Evolutionary conservation across 2,113 vertebrate species (phyloP), one percentile per base, ranked within the genome.

Genomic region (Alligator mississippiensis): DNA sequence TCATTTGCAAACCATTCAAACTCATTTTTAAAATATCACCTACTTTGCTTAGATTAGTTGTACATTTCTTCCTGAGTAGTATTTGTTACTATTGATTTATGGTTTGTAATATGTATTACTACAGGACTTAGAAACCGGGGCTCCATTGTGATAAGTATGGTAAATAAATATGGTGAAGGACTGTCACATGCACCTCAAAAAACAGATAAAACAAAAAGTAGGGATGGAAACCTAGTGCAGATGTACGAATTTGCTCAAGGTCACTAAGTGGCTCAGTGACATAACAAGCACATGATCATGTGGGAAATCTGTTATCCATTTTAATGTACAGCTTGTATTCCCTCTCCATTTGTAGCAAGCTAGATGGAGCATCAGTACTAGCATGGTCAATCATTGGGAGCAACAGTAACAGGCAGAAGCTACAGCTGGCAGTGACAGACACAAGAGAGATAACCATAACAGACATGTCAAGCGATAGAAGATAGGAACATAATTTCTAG

Each of bases 211-310:
- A 10, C 34, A 70, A 4, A 8, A 62, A 27, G 80, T 62, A 19
- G 47, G 4, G 15, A 62, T 81, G 70, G 85, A 83, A 11, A 68
- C 17, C 8, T 13, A 77, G 14, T 38, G 11, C 28, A 83, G 8
- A 72, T 1, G 25, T 70, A 85, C 59, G 11, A 1, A 24, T 19
- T 10, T 4, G 8, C 22, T 2, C 0, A 0, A 0, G 0, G 12
- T 27, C 55, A 34, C 55, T 15, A 9, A 66, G 27, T 47, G 59
- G 8, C 87, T 59, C 38, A 17, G 28, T 30, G 21, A 3, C 25
- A 61, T 68, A 89, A 0, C 5, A 24, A 25, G 13, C 80, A 82
- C 83, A 12, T 66, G 57, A 19, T 88, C 80, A 72, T 28, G 34
- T 4, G 79, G 11, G 2, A 28, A 34, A 15, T 22, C 3, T 80